phyloP scores from a whole-genome alignment of 2,797 vertebrate genomes.

The Mallotus villosus region DNA sequence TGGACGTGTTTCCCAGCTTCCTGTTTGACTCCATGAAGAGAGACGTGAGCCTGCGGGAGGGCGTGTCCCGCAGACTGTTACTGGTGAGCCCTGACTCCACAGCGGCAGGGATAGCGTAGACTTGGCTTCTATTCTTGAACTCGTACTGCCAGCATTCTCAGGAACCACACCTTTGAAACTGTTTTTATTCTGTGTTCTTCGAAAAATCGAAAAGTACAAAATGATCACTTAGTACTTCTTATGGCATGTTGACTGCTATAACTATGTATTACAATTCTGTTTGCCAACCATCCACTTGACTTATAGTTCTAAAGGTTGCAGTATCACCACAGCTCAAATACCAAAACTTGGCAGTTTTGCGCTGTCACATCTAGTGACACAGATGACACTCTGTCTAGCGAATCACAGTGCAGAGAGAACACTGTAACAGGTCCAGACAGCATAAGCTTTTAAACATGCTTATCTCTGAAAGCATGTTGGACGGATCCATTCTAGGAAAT shows the following conservation, averaged over 20 bases:
- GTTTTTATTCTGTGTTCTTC: neutral
- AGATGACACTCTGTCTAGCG: neutral
- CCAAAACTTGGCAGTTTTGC: neutral
- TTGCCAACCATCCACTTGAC: too few species aligned
- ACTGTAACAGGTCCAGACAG: neutral
- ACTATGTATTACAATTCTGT: neutral
- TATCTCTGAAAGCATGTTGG: neutral
- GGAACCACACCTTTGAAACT: neutral
- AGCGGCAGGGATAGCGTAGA: too few species aligned
- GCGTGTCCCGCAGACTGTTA: conserved; percentile 80
- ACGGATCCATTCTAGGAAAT: conserved; percentile 7
- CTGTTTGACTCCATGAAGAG: conserved; percentile 78
- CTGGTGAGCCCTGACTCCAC: conserved; percentile 69
- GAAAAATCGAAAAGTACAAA: too few species aligned
- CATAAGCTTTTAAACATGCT: neutral
- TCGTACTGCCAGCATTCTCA: neutral
- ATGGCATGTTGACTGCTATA: neutral
- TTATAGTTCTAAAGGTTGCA: too few species aligned
- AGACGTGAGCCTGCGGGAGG: conserved; percentile 71
- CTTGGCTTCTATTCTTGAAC: neutral
- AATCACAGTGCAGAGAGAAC: neutral
- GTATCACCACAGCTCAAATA: neutral
- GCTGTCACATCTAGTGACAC: neutral
- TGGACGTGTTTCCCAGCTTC: conserved; percentile 82
- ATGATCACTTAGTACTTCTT: neutral